Evolutionary conservation across 2,888 invertebrate species (phyloP).

Genomic region (Polyploca ridens): DNA sequence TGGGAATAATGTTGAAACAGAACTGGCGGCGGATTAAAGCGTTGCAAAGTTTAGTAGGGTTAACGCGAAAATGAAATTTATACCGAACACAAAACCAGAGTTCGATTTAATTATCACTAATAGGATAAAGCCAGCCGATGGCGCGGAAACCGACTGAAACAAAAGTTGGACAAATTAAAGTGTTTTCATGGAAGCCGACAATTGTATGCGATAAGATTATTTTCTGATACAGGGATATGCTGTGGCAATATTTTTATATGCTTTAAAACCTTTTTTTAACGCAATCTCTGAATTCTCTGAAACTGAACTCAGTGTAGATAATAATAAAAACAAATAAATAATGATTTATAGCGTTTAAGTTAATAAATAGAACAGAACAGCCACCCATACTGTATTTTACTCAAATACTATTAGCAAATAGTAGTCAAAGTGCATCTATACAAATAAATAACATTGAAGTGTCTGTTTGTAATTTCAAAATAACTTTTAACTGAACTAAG

Average conservation of each 20-base stretch:
- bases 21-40: slow-evolving; percentile 35
- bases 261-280: no score
- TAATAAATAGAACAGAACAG: no score
- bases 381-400: no score
- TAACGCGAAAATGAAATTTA: slow-evolving; percentile 57
- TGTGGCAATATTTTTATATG: neutral
- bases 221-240: slow-evolving; percentile 27
- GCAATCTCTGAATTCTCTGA: no score
- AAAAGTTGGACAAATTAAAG: slow-evolving; percentile 55
- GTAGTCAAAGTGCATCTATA: no score
- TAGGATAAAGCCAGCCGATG: slow-evolving; percentile 66
- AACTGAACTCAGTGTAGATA: no score
- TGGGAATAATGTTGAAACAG: slow-evolving; percentile 42
- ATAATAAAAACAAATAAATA: no score
- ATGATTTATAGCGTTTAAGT: no score
- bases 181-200: slow-evolving; percentile 43
- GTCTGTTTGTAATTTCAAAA: no score
- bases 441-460: no score
- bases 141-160: slow-evolving; percentile 56
- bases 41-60: slow-evolving; percentile 41
- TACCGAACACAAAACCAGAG: slow-evolving; percentile 56
- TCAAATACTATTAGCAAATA: no score
- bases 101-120: slow-evolving; percentile 74
- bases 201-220: slow-evolving; percentile 41
- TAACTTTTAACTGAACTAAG: no score